These are phyloP conservation scores for Agrochola macilenta DNA, from an alignment of 2,888 invertebrate genomes.

Conservation along the genomic window DNA sequence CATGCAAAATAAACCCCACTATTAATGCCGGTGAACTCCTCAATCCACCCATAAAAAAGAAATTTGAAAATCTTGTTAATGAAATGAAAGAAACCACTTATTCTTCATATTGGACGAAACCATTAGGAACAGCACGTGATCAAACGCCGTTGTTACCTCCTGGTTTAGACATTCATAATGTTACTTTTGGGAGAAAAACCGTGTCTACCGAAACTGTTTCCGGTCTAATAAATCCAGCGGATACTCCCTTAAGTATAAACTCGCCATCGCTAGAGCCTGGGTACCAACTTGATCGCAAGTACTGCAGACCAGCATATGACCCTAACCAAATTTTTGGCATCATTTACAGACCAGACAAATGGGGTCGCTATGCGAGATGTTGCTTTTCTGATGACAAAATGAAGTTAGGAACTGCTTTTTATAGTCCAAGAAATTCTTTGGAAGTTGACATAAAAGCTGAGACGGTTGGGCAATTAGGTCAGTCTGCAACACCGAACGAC, in stretches of 20 bases:
- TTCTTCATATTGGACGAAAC: slow-evolving; percentile 35
- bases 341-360: slow-evolving; percentile 73
- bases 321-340: slow-evolving; percentile 78
- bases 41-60: slow-evolving; percentile 70
- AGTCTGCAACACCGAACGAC: slow-evolving; percentile 78
- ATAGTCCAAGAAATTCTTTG: slow-evolving; percentile 69
- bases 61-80: slow-evolving; percentile 66
- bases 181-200: slow-evolving; percentile 67
- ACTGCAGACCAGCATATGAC: slow-evolving; percentile 76
- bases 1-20: slow-evolving; percentile 34
- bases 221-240: slow-evolving; percentile 71
- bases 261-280: slow-evolving; percentile 54
- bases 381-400: slow-evolving; percentile 73
- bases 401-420: slow-evolving; percentile 71
- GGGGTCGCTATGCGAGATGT: slow-evolving; percentile 74
- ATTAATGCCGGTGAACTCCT: slow-evolving; percentile 55
- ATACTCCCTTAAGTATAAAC: slow-evolving; percentile 62
- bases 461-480: slow-evolving; percentile 72
- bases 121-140: slow-evolving; percentile 7
- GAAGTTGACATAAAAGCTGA: slow-evolving; percentile 76
- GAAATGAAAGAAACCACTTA: slow-evolving; percentile 28
- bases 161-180: slow-evolving; percentile 15
- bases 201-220: slow-evolving; percentile 62
- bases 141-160: slow-evolving; percentile 14
- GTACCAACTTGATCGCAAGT: slow-evolving; percentile 67